Percentiles rank a stretch among this genome's conserved stretches.
Evolutionary conservation across 1,140 invertebrate genomes (phyloP).

Genomic region (Thrips palmi): DNA sequence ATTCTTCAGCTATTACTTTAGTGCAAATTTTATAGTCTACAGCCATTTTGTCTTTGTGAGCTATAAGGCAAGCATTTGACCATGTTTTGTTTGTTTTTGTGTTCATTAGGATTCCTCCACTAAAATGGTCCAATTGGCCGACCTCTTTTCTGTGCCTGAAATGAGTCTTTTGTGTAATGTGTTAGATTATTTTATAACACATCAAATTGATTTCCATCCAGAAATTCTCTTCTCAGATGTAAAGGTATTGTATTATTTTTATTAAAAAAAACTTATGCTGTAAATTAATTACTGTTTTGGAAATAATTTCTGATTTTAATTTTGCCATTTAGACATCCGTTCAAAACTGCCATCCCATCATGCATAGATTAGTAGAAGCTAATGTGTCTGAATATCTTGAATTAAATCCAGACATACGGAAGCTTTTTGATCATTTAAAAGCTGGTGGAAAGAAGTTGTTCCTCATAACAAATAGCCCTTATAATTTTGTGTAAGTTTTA

Average conservation of each 20-base stretch:
- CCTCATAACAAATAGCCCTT: slow-evolving; percentile 92
- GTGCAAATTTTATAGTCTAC: no score
- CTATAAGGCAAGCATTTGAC: no score
- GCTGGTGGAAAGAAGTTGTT: slow-evolving; percentile 75
- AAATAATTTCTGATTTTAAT: slow-evolving; percentile 12
- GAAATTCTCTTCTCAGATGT: slow-evolving; percentile 92
- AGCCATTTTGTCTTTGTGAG: no score
- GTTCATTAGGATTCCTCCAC: slow-evolving; percentile 45
- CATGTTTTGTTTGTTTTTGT: no score
- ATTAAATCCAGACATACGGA: slow-evolving; percentile 49
- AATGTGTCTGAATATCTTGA: slow-evolving; percentile 67
- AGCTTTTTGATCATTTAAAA: slow-evolving; percentile 58
- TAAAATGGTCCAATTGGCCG: slow-evolving; percentile 88
- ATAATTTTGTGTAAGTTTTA: slow-evolving; percentile 80
- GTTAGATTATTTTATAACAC: slow-evolving; percentile 76
- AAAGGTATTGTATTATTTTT: slow-evolving; percentile 38
- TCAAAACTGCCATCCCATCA: slow-evolving; percentile 71
- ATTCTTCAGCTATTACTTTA: no score
- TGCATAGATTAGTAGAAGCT: slow-evolving; percentile 71
- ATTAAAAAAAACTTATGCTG: slow-evolving; percentile 5
- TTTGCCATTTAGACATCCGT: slow-evolving; percentile 57
- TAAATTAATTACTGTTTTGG: slow-evolving; percentile 3
- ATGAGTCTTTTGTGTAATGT: slow-evolving; percentile 86
- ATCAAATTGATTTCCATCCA: slow-evolving; percentile 85
- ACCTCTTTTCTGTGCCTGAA: slow-evolving; percentile 94